Percentiles rank a stretch among this genome's conserved stretches.
These are phyloP conservation scores for Pseudopodoces humilis DNA, from an alignment of 2,113 vertebrate species.

Conservation along the genomic window DNA sequence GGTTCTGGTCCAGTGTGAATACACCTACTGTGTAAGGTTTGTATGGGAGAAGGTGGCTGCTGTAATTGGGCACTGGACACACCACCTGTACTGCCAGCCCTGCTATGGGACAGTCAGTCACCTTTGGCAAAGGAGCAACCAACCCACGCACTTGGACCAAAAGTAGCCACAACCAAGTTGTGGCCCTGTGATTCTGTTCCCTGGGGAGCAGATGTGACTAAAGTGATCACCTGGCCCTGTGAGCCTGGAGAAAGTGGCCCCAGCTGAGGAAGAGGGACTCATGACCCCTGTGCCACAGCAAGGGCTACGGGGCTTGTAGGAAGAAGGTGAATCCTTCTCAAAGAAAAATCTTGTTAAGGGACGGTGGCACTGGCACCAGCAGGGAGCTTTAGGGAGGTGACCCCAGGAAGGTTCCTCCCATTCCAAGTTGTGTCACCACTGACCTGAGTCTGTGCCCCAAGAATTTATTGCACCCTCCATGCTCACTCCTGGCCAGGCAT, in stretches of 20 bases:
- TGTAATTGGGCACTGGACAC: not conserved
- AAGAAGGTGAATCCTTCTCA: not conserved
- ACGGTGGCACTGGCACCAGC: accelerated
- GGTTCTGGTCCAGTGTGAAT: not conserved
- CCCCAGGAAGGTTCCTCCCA: not conserved
- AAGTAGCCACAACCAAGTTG: not conserved
- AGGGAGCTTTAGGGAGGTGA: not conserved
- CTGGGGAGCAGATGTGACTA: not conserved
- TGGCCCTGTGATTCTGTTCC: not conserved
- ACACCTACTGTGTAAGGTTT: not conserved
- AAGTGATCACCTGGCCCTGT: not conserved
- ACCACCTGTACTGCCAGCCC: not conserved
- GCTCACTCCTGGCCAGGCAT: not conserved
- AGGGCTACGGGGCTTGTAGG: not conserved
- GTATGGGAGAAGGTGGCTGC: not conserved
- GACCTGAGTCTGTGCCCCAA: not conserved
- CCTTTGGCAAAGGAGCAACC: not conserved
- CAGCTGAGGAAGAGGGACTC: not conserved
- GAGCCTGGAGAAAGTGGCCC: not conserved
- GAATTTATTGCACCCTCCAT: not conserved
- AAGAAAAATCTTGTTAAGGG: not conserved
- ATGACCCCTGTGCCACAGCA: not conserved
- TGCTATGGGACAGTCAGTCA: not conserved
- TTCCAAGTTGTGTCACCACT: not conserved
- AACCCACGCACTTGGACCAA: not conserved